Percentiles rank a stretch among this genome's conserved stretches.
Conservation (phyloP, 2,888 invertebrate species). For the Rhaphigaster nebulosa region DNA sequence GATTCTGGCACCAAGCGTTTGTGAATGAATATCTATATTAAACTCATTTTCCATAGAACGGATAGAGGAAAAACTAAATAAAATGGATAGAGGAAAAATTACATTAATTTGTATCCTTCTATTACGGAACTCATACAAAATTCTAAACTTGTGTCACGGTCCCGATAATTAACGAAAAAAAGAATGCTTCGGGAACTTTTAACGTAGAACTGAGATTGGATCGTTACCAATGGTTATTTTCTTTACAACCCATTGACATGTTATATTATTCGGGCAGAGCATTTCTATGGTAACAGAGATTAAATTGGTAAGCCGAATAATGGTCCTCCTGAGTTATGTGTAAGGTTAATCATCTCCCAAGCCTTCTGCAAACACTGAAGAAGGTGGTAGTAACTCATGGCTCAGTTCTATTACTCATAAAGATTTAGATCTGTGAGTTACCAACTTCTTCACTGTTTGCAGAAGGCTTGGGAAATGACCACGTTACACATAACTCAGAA, state of each 20-base stretch:
- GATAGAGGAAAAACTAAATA: not conserved
- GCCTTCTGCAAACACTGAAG: too few species aligned
- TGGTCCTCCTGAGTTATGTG: too few species aligned
- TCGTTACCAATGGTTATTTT: not conserved
- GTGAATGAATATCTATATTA: constrained; percentile 3
- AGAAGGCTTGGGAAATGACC: too few species aligned
- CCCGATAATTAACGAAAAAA: not conserved
- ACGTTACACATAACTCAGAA: too few species aligned
- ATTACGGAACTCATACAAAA: not conserved
- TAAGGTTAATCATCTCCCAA: too few species aligned
- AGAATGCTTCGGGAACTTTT: not conserved
- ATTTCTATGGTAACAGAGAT: too few species aligned
- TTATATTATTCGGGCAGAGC: not conserved
- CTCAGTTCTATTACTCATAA: too few species aligned
- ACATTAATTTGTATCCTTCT: not conserved
- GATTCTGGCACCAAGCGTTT: not conserved
- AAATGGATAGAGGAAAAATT: not conserved
- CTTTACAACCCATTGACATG: not conserved
- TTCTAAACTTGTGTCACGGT: not conserved
- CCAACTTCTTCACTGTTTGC: too few species aligned
- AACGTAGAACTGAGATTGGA: not conserved
- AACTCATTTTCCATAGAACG: not conserved
- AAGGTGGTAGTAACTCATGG: too few species aligned
- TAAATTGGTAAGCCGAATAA: too few species aligned
- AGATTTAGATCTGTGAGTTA: too few species aligned